A percentile compares a stretch with the other conserved stretches of the same genome.
Evolutionary conservation across 2,888 invertebrate species (phyloP).

Genomic region (Dasysyrphus albostriatus): DNA sequence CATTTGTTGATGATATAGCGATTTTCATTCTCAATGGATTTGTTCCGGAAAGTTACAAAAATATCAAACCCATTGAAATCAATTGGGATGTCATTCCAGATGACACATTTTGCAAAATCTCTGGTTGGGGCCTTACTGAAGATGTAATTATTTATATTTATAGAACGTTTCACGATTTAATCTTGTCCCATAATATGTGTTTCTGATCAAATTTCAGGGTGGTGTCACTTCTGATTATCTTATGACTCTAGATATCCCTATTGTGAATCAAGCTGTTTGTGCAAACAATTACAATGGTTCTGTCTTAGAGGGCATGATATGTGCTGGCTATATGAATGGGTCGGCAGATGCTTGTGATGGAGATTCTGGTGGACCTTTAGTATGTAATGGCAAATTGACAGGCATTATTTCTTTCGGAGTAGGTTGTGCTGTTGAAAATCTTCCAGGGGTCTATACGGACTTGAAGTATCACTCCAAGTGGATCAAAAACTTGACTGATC

Average conservation of each 20-base stretch:
- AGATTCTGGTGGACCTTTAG: slow-evolving; percentile 79
- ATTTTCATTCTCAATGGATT: slow-evolving; percentile 75
- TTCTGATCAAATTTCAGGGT: slow-evolving; percentile 16
- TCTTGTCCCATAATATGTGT: no score
- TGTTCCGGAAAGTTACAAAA: slow-evolving; percentile 68
- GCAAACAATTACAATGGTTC: slow-evolving; percentile 60
- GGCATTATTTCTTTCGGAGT: slow-evolving; percentile 78
- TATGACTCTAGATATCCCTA: slow-evolving; percentile 53
- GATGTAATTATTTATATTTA: slow-evolving; percentile 54
- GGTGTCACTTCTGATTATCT: slow-evolving; percentile 35
- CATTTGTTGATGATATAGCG: slow-evolving; percentile 77
- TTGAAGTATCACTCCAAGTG: slow-evolving; percentile 77
- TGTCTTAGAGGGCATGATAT: slow-evolving; percentile 77
- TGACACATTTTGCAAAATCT: slow-evolving; percentile 73
- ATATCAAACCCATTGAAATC: slow-evolving; percentile 71
- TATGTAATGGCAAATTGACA: slow-evolving; percentile 75
- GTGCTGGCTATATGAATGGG: slow-evolving; percentile 78
- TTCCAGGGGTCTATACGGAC: slow-evolving; percentile 78
- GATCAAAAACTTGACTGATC: slow-evolving; percentile 58
- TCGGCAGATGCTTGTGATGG: slow-evolving; percentile 78
- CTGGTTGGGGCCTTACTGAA: slow-evolving; percentile 78
- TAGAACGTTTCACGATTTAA: not conserved
- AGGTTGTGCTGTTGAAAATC: slow-evolving; percentile 76
- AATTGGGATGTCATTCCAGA: slow-evolving; percentile 66
- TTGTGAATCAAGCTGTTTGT: slow-evolving; percentile 71